A percentile compares a stretch with the other conserved stretches of the same genome.
phyloP scores from a whole-genome alignment of 2,113 vertebrate species.

The Oryzias javanicus region DNA sequence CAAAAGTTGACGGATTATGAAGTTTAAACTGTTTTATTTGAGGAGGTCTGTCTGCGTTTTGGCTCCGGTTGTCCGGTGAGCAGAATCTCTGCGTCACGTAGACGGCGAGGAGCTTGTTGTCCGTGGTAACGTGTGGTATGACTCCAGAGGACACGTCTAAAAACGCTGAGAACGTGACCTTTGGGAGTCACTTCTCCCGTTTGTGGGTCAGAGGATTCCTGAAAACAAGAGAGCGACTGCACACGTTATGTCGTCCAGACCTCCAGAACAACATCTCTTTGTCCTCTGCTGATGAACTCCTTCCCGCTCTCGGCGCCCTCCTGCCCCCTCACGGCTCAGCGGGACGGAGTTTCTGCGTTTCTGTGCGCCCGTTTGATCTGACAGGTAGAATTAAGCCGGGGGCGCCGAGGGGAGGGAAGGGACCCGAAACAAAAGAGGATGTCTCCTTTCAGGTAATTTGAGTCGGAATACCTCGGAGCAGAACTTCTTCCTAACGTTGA shows the following conservation, averaged over 20 bases:
- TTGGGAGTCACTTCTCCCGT: background rate
- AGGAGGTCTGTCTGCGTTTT: too few species aligned
- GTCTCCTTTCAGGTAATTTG: constrained; percentile 77
- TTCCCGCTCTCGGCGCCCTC: constrained; percentile 3
- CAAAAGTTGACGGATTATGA: too few species aligned
- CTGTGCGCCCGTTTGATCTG: constrained; percentile 72
- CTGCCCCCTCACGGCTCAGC: constrained; percentile 17
- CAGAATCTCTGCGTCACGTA: too few species aligned
- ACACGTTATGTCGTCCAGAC: constrained; percentile 16
- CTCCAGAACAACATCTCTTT: constrained; percentile 55
- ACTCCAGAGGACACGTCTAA: too few species aligned
- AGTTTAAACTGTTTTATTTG: too few species aligned
- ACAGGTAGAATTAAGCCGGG: constrained; percentile 75
- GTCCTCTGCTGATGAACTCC: constrained; percentile 55
- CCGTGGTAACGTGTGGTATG: too few species aligned
- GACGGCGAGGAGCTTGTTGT: too few species aligned
- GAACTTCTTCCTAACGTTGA: constrained; percentile 71
- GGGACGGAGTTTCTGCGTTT: constrained; percentile 28
- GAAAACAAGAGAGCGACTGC: constrained; percentile 4
- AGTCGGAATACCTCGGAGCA: constrained; percentile 67
- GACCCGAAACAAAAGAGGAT: constrained; percentile 70
- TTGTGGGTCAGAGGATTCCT: constrained; percentile 10
- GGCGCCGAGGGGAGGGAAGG: constrained; percentile 69
- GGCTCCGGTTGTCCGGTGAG: too few species aligned
- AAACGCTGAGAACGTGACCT: too few species aligned